Conservation (phyloP, 2,113 vertebrate species). For the Centropus unirufus region DNA sequence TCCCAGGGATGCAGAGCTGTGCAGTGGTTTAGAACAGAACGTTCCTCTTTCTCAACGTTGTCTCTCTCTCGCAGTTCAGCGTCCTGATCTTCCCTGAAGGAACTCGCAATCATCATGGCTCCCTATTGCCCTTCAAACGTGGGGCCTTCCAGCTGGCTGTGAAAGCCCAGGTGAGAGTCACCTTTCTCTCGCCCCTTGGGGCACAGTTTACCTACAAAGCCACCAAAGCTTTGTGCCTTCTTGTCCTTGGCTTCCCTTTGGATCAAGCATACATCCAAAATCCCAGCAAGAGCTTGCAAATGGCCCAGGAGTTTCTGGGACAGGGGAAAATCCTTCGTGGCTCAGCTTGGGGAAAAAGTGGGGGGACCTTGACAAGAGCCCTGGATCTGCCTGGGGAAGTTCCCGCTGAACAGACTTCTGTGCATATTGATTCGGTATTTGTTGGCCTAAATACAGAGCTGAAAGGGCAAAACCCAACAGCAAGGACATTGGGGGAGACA, state of each 20-base stretch:
- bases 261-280: background rate
- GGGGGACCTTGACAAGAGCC: background rate
- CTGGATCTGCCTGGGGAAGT: background rate
- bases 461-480: background rate
- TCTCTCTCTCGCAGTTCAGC: slow-evolving; percentile 60
- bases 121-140: slow-evolving; percentile 82
- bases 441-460: background rate
- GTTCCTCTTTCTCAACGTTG: background rate
- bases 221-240: background rate
- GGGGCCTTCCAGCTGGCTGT: slow-evolving; percentile 82
- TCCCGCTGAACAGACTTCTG: background rate
- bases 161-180: slow-evolving; percentile 77
- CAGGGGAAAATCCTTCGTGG: background rate
- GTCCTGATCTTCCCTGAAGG: slow-evolving; percentile 83
- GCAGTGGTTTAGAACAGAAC: background rate
- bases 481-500: background rate
- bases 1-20: background rate
- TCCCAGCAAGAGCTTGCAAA: background rate
- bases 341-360: background rate
- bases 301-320: background rate
- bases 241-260: background rate
- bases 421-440: background rate
- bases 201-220: background rate
- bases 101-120: slow-evolving; percentile 75
- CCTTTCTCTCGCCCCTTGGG: background rate